These are phyloP conservation scores for Spialia ferax DNA, from an alignment of 2,888 invertebrate species.

Conservation along the genomic window DNA sequence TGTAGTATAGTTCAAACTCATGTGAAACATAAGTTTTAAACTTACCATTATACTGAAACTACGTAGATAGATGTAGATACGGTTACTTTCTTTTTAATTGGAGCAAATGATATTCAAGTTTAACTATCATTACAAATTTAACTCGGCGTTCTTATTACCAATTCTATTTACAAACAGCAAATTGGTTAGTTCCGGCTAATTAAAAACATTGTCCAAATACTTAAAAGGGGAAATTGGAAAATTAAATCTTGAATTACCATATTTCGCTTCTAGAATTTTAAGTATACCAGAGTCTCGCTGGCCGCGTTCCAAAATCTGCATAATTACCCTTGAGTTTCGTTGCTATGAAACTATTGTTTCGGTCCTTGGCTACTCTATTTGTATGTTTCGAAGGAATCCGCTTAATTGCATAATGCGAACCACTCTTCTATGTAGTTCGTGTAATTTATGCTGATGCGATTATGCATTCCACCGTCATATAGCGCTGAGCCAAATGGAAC, in stretches of 20 bases:
- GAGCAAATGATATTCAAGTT: not conserved
- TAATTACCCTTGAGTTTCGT: constrained; percentile 45
- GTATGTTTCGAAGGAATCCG: constrained; percentile 50
- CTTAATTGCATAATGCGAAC: constrained; percentile 48
- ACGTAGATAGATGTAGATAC: no score
- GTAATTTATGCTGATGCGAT: constrained; percentile 38
- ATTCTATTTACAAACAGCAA: constrained; percentile 33
- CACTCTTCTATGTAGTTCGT: constrained; percentile 36
- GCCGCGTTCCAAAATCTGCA: constrained; percentile 45
- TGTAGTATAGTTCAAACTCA: no score
- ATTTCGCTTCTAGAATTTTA: constrained; percentile 45
- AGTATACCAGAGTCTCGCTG: constrained; percentile 43
- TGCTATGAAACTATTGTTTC: constrained; percentile 45
- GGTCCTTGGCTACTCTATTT: constrained; percentile 45
- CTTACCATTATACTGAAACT: not conserved
- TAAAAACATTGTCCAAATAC: constrained; percentile 41
- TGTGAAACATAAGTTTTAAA: not conserved
- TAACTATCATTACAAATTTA: not conserved
- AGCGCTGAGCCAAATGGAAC: constrained; percentile 21
- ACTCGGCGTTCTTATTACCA: constrained; percentile 8
- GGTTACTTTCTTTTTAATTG: no score
- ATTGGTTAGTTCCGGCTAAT: constrained; percentile 39
- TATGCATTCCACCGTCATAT: constrained; percentile 32
- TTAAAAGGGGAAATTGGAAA: constrained; percentile 41
- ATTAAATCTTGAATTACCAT: constrained; percentile 41